Percentiles rank a stretch among this genome's conserved stretches.
Evolutionary conservation across 2,113 vertebrate species (phyloP).

Genomic region (Scatophagus argus): DNA sequence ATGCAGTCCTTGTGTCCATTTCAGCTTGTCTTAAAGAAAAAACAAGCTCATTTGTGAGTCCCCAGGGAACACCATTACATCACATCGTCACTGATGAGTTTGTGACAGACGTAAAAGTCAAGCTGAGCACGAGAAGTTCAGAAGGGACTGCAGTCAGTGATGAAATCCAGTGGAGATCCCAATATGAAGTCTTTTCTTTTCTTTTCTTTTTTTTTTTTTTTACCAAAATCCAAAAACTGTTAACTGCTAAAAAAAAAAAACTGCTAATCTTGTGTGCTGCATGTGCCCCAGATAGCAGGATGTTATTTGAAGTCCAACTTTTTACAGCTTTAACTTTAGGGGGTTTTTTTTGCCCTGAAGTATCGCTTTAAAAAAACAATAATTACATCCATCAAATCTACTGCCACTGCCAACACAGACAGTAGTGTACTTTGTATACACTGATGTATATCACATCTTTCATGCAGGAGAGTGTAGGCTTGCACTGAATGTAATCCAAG

Average conservation of each 20-base stretch:
- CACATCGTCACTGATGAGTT: not conserved
- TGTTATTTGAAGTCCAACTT: conserved; percentile 24
- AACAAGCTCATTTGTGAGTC: not conserved
- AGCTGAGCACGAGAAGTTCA: conserved; percentile 22
- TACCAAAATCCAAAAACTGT: conserved; percentile 28
- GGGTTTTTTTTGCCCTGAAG: not conserved
- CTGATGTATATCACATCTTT: too few relatives aligned
- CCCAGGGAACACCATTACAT: not conserved
- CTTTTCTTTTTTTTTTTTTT: conserved; percentile 18
- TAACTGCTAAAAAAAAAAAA: too few relatives aligned
- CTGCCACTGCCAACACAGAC: too few relatives aligned
- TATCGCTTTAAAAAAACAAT: too few relatives aligned
- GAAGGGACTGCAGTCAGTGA: conserved; percentile 30
- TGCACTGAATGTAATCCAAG: not conserved
- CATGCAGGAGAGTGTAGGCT: too few relatives aligned
- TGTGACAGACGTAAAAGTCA: not conserved
- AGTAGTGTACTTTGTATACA: too few relatives aligned
- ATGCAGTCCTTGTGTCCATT: not conserved
- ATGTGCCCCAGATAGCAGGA: conserved; percentile 39
- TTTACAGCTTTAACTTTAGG: not conserved
- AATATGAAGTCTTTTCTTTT: conserved; percentile 10
- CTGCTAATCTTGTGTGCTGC: conserved; percentile 27
- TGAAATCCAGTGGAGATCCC: conserved; percentile 18
- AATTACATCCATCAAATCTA: too few relatives aligned
- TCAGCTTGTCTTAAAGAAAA: conserved; percentile 4